Percentiles rank a stretch among this genome's conserved stretches.
Evolutionary conservation across 1,140 invertebrate species (phyloP).

Genomic region (Neelides sp.): DNA sequence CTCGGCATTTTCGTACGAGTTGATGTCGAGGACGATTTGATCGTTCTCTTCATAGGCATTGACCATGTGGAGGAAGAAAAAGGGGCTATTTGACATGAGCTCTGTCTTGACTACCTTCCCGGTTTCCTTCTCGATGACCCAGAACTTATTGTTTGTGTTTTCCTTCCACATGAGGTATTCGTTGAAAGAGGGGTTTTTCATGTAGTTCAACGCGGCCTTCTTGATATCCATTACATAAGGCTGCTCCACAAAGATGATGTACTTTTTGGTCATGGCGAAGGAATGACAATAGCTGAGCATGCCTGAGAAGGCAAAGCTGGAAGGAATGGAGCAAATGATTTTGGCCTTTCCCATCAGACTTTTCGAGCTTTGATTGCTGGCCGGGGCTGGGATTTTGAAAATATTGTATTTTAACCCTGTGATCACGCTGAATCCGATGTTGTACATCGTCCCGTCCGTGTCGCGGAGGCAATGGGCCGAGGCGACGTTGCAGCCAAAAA

Average conservation of each 20-base stretch:
- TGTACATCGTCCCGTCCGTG: conserved; percentile 35
- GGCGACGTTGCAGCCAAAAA: conserved; percentile 34
- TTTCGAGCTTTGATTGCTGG: neutral
- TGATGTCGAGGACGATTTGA: conserved; percentile 31
- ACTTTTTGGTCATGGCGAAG: conserved; percentile 44
- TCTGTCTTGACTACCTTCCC: conserved; percentile 36
- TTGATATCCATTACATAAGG: conserved; percentile 31
- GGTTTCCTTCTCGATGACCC: conserved; percentile 38
- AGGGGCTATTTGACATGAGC: conserved; percentile 36
- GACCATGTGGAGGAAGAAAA: conserved; percentile 43
- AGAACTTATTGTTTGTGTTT: conserved; percentile 32
- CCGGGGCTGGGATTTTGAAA: conserved; percentile 31
- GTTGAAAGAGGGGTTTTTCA: conserved; percentile 4
- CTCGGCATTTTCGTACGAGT: conserved; percentile 10
- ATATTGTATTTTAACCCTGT: conserved; percentile 32
- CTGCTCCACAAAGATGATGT: conserved; percentile 42
- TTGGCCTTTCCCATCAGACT: neutral
- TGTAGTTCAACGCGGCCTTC: conserved; percentile 9
- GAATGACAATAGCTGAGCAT: conserved; percentile 41
- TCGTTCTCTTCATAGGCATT: conserved; percentile 45
- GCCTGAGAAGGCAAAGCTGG: too few relatives aligned
- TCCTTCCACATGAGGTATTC: conserved; percentile 23
- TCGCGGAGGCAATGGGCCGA: conserved; percentile 37
- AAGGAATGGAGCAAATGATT: neutral
- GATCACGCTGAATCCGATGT: conserved; percentile 33